Percentiles rank a stretch among this genome's conserved stretches.
phyloP scores from a whole-genome alignment of 1,140 invertebrate genomes.

The Thereuonema tuberculata region DNA sequence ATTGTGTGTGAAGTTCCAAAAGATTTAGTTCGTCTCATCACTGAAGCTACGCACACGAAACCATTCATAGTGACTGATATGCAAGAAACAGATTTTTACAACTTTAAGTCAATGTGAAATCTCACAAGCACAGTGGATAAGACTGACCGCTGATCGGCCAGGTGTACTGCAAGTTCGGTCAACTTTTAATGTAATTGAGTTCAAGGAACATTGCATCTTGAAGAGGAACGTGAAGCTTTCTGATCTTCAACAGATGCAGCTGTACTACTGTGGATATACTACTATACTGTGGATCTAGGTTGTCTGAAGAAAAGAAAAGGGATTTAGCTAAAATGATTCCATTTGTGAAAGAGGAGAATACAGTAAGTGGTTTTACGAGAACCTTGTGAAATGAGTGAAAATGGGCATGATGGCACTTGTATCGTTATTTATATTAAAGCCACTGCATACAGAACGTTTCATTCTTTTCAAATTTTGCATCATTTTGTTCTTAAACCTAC shows the following conservation, averaged over 20 bases:
- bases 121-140: background rate
- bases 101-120: no score
- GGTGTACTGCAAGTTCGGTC: background rate
- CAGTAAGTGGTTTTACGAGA: background rate
- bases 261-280: no score
- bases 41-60: background rate
- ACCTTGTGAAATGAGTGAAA: background rate
- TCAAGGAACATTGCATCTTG: background rate
- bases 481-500: background rate
- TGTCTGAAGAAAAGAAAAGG: background rate
- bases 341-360: background rate
- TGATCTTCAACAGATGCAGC: no score
- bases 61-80: background rate
- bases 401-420: background rate
- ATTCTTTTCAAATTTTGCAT: background rate
- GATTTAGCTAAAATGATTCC: background rate
- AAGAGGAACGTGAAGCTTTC: no score
- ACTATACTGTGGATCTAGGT: background rate
- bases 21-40: background rate
- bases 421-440: background rate
- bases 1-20: background rate
- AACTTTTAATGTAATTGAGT: background rate
- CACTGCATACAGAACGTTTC: background rate
- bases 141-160: background rate
- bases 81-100: no score